phyloP scores from a whole-genome alignment of 2,888 invertebrate genomes.

The Ormyrus labotus region DNA sequence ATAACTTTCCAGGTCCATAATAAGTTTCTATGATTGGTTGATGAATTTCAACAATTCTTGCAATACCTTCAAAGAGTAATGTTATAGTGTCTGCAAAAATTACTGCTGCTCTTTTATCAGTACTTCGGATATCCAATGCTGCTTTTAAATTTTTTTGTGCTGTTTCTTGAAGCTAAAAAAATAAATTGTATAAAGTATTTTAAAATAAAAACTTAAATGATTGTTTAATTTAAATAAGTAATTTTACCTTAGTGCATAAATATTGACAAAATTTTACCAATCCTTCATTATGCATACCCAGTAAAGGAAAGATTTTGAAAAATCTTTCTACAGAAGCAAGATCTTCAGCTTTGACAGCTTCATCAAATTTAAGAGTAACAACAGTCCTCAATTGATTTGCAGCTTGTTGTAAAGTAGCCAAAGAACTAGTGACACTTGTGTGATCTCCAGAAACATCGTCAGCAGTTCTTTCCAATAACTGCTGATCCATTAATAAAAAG shows the following conservation, averaged over 20 bases:
- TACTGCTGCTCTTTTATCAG: conserved; percentile 85
- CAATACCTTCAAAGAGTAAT: conserved; percentile 89
- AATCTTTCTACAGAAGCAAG: conserved; percentile 93
- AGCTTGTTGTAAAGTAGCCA: conserved; percentile 85
- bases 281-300: conserved; percentile 94
- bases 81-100: conserved; percentile 92
- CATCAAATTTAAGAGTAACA: conserved; percentile 90
- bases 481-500: conserved; percentile 94
- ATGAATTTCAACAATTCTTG: conserved; percentile 89
- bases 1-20: conserved; percentile 88
- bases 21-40: conserved; percentile 93
- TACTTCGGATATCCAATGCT: conserved; percentile 81
- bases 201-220: conserved; percentile 2
- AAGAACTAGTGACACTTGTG: conserved; percentile 83
- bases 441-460: conserved; percentile 85
- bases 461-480: conserved; percentile 85
- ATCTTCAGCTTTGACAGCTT: conserved; percentile 92
- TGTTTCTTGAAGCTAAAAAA: conserved; percentile 79
- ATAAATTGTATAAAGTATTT: conserved; percentile 1
- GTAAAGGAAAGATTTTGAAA: conserved; percentile 96
- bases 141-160: conserved; percentile 84
- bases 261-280: conserved; percentile 91
- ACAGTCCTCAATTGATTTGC: conserved; percentile 84
- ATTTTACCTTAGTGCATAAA: conserved; percentile 86
- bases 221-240: conserved; percentile 20